Evolutionary conservation across 2,888 invertebrate species (phyloP), one percentile per base, ranked within the genome.

Genomic region (Molanna angustata): DNA sequence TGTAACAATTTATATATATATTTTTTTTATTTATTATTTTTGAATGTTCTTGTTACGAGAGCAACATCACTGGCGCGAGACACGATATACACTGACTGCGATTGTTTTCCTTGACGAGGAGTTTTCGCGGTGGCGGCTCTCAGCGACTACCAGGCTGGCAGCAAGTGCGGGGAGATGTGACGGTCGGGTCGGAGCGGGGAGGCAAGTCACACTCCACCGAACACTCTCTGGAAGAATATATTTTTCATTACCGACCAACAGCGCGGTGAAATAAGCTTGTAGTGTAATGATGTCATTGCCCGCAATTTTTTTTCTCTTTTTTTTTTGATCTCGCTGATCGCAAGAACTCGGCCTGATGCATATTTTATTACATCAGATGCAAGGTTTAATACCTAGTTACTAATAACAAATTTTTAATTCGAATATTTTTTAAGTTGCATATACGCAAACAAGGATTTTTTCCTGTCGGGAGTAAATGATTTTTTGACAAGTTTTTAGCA

Each of bases 1-100:
- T n/a, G n/a, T n/a, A n/a, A n/a, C n/a, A n/a, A n/a, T n/a, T n/a
- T n/a, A n/a, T n/a, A n/a, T n/a, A n/a, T n/a, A n/a, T n/a, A n/a
- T n/a, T n/a, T n/a, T n/a, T n/a, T n/a, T n/a, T n/a, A n/a, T n/a
- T n/a, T n/a, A n/a, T n/a, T n/a, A n/a, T n/a, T n/a, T n/a, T 17
- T 13, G 40, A n/a, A 17, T 4, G 17, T 6, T 7, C 40, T 31
- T 19, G 32, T 22, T 37, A 20, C 27, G 14, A 22, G 46, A 42
- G 52, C 56, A 53, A 53, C 52, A 42, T 49, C 42, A 33, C 52
- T 43, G 39, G 56, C 17, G 40, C 56, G 56, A 53, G 52, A 53
- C 52, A 49, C 52, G 53, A 40, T 33, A 46, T 49, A 49, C 49
- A 56, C 56, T 56, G 56, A 39, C 56, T 31, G 41, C 33, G 33